Evolutionary conservation across 2,888 invertebrate genomes (phyloP).

Genomic region (Sabellastarte sp.): DNA sequence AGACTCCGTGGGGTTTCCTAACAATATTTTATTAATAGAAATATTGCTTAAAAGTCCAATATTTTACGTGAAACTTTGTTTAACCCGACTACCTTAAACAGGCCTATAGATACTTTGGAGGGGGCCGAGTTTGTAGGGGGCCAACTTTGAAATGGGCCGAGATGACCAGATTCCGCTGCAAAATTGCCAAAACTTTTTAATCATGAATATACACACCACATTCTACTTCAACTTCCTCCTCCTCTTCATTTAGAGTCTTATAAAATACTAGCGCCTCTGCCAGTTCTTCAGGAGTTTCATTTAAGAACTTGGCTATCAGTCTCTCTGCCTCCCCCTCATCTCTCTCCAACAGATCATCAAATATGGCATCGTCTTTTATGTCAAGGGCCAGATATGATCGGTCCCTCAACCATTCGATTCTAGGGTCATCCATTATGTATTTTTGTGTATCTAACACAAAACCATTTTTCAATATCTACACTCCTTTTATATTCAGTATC

Average conservation of each 20-base stretch:
- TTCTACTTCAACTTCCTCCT: constrained; percentile 59
- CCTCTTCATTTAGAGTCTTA: constrained; percentile 55
- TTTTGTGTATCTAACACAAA: no score
- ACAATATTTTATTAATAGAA: no score
- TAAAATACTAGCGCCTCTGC: constrained; percentile 56
- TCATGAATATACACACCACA: constrained; percentile 50
- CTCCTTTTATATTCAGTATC: no score
- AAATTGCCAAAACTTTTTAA: no score
- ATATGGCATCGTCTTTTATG: constrained; percentile 50
- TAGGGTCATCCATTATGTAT: constrained; percentile 55
- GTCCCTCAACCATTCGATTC: constrained; percentile 58
- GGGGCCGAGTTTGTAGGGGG: no score
- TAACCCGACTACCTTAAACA: no score
- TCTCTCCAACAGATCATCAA: constrained; percentile 57
- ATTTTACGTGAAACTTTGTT: no score
- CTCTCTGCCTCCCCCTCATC: constrained; percentile 57
- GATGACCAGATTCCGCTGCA: no score
- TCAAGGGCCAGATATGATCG: constrained; percentile 50
- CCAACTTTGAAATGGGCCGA: background rate
- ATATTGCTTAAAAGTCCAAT: no score
- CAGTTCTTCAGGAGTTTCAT: constrained; percentile 56
- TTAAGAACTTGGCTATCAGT: constrained; percentile 54
- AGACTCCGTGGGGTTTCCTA: no score
- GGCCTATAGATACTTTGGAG: no score
- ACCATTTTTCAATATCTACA: no score